A percentile compares a stretch with the other conserved stretches of the same genome.
phyloP scores from a whole-genome alignment of 2,888 invertebrate species.

The Cosmia trapezina region DNA sequence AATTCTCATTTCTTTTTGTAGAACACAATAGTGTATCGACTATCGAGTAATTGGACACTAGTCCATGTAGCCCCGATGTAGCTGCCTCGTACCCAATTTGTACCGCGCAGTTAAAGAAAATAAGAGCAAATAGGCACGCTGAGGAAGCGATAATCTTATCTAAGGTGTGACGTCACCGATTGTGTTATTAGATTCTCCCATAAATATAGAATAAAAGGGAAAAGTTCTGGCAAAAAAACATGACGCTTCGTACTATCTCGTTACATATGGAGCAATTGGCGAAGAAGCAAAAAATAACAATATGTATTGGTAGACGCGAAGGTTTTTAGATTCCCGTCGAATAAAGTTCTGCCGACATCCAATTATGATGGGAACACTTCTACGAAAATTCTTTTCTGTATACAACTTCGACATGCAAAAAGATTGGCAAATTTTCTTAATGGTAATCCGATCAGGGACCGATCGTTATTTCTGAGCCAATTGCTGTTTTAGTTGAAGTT shows the following conservation, averaged over 20 bases:
- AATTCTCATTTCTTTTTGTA: slow-evolving; percentile 42
- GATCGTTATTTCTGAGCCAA: slow-evolving; percentile 35
- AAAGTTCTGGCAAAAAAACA: slow-evolving; percentile 67
- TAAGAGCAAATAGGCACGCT: slow-evolving; percentile 38
- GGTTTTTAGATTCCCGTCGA: slow-evolving; percentile 36
- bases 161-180: slow-evolving; percentile 71
- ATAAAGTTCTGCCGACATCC: slow-evolving; percentile 31
- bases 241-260: slow-evolving; percentile 53
- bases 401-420: slow-evolving; percentile 12
- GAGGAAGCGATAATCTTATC: slow-evolving; percentile 60
- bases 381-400: slow-evolving; percentile 15
- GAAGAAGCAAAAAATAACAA: slow-evolving; percentile 57
- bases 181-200: slow-evolving; percentile 67
- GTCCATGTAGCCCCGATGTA: slow-evolving; percentile 19
- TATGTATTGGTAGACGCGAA: slow-evolving; percentile 40
- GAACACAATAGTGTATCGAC: slow-evolving; percentile 33
- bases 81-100: slow-evolving; percentile 46
- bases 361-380: slow-evolving; percentile 45
- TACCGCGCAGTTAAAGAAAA: slow-evolving; percentile 55
- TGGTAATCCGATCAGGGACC: slow-evolving; percentile 32
- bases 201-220: slow-evolving; percentile 70
- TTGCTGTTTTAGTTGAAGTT: slow-evolving; percentile 38
- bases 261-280: slow-evolving; percentile 64
- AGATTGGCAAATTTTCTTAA: slow-evolving; percentile 25
- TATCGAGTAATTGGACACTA: slow-evolving; percentile 53